Base-by-base conservation (phyloP, 2,113 vertebrate genomes). In the Anoplopoma fimbria region DNA sequence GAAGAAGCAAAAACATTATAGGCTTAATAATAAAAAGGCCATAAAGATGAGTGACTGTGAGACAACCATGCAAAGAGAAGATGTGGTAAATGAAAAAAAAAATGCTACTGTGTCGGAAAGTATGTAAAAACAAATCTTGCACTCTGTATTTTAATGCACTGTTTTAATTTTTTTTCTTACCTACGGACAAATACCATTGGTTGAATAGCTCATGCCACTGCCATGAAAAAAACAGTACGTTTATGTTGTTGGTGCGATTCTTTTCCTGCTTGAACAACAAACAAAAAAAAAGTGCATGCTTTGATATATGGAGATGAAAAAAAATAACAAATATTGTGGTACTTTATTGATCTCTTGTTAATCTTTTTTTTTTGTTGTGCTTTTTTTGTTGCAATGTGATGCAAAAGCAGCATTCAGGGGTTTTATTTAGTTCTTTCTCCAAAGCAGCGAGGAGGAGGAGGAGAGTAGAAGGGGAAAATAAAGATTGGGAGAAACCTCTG, bases 141-240 rank as follows among this genome's bases (percentile, higher is more conserved):
- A 94, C 93, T 94, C 89, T 95, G 92, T 94, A 92, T 94, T 94
- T 93, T 90, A 91, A 87, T 91, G 91, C 90, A 90, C 88, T 92
- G 89, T 93, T 94, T 57, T 4, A 25, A 23, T 88, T 88, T 83
- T 92, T 6, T 89, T 93, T 87, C 72, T 81, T 92, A 88, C 85
- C 78, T 88, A 83, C 76, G 79, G 82, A 93, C 25, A 75, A 27
- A 84, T 81, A 51, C 84, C 77, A 82, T 91, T 90, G 85, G 89
- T 91, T 82, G 65, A 90, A 92, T 86, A 95, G 89, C 92, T 94
- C 91, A 89, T 91, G 85, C 90, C 94, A 95, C 95, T 95, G 94
- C 94, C 94, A 94, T 94, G 85, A 91, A 93, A 89, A 91, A 93
- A 89, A 88, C 40, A 78, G 79, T 88, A 88, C 27, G 82, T 91